Evolutionary conservation across 2,113 vertebrate species (phyloP), one percentile per base, ranked within the genome.

Genomic region (Bubalus kerabau): DNA sequence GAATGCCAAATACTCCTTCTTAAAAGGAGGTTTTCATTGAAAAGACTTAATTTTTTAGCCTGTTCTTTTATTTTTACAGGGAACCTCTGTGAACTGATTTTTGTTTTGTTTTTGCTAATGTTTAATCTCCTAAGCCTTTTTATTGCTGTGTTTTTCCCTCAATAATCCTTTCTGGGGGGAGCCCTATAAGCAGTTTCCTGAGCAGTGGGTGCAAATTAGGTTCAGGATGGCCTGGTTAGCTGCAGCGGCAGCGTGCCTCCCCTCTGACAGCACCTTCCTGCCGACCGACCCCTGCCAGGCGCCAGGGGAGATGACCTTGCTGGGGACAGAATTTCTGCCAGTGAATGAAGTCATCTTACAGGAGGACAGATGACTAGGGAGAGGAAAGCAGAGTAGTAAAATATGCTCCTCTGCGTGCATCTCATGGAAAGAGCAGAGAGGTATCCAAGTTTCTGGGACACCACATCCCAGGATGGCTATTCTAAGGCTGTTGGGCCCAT

Each of bases 91-190:
- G 82, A 96, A 98, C 67, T 76, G n/a, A 52, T 43, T 43, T 11
- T 48, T 30, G 48, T 48, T 48, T 57, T 50, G 28, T 87, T 57
- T 57, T 60, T 40, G 46, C 57, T 83, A 71, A 57, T 97, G 74
- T 97, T 96, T 97, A 81, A 81, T 84, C 96, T 97, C 82, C 40
- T 96, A 93, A 97, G 23, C 80, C 84, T 92, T 94, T 95, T 95
- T 43, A 90, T 67, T 85, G 94, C 86, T 50, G 5, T 83, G 50
- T 54, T 94, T 90, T 90, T 87, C 48, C 8, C 89, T 87, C 81
- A 50, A 7, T 80, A 62, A 94, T 93, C 43, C 71, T 83, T 74
- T 74, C 59, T 92, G 59, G 71, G 83, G 91, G 59, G 84, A 94
- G 82, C 52, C 48, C 54, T 12, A 1, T 86, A 26, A 54, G 87